phyloP scores from a whole-genome alignment of 2,113 vertebrate species.

The Otis tarda region DNA sequence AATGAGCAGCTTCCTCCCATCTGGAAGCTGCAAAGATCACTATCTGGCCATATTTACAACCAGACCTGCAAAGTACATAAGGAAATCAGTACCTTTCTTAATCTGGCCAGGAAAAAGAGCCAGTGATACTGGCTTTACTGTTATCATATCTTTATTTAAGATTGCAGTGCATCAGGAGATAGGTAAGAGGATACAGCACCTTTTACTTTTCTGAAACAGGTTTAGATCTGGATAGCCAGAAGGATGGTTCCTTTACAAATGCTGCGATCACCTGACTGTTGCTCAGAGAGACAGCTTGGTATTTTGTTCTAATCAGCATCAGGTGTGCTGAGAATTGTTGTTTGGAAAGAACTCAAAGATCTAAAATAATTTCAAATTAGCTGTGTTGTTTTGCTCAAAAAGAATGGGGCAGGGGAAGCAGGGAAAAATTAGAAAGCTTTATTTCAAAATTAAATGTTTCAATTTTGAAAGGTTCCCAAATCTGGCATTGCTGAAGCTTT shows the following conservation, averaged over 20 bases:
- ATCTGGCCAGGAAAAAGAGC: conserved; percentile 42
- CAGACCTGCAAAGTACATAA: conserved; percentile 6
- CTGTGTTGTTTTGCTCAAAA: background rate
- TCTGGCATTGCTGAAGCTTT: background rate
- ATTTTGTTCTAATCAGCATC: background rate
- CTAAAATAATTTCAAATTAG: background rate
- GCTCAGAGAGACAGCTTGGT: background rate
- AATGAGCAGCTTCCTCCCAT: conserved; percentile 46
- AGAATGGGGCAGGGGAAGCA: background rate
- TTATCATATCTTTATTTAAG: background rate
- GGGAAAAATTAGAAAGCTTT: background rate
- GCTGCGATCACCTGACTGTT: background rate
- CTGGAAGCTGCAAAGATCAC: conserved; percentile 23
- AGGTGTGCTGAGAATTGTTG: background rate
- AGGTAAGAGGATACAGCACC: background rate
- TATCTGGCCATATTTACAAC: background rate
- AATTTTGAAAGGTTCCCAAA: background rate
- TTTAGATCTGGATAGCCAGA: background rate
- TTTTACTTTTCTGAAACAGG: conserved; percentile 57
- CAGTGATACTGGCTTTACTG: conserved; percentile 28
- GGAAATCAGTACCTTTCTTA: conserved; percentile 30
- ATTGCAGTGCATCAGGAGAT: background rate
- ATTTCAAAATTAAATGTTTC: background rate
- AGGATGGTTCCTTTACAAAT: background rate
- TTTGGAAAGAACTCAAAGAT: background rate